Evolutionary conservation across 2,113 vertebrate genomes (phyloP).

Genomic region (Chaetodon auriga): DNA sequence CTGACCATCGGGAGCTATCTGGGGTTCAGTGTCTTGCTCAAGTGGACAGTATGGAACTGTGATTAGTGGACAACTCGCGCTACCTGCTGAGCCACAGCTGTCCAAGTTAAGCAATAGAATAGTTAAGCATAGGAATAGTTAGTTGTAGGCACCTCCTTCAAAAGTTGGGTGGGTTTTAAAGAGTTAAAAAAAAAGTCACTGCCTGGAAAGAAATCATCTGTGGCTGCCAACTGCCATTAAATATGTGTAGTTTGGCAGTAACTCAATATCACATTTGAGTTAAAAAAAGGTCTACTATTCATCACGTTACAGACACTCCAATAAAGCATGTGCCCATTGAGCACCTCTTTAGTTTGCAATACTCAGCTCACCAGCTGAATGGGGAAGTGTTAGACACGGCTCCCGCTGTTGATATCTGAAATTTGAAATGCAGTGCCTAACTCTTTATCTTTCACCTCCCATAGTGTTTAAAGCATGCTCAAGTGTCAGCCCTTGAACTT

Average conservation of each 20-base stretch:
- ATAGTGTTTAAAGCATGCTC: constrained; percentile 41
- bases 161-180: not conserved
- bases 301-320: constrained; percentile 31
- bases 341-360: constrained; percentile 47
- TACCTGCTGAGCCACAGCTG: no score
- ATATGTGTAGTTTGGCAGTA: constrained; percentile 22
- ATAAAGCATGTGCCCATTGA: constrained; percentile 38
- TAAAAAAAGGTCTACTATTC: constrained; percentile 35
- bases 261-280: constrained; percentile 28
- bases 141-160: not conserved
- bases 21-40: not conserved
- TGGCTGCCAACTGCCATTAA: constrained; percentile 19
- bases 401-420: constrained; percentile 44
- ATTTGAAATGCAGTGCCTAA: constrained; percentile 39
- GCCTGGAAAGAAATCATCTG: not conserved
- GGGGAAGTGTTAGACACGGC: constrained; percentile 27
- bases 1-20: not conserved
- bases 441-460: constrained; percentile 55
- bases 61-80: not conserved
- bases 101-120: not conserved
- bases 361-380: constrained; percentile 36
- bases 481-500: constrained; percentile 52
- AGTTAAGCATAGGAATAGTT: not conserved
- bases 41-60: not conserved
- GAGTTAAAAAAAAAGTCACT: not conserved